Evolutionary conservation across 2,888 invertebrate genomes (phyloP), one percentile per base, ranked within the genome.

Genomic region (Mythimna loreyi): DNA sequence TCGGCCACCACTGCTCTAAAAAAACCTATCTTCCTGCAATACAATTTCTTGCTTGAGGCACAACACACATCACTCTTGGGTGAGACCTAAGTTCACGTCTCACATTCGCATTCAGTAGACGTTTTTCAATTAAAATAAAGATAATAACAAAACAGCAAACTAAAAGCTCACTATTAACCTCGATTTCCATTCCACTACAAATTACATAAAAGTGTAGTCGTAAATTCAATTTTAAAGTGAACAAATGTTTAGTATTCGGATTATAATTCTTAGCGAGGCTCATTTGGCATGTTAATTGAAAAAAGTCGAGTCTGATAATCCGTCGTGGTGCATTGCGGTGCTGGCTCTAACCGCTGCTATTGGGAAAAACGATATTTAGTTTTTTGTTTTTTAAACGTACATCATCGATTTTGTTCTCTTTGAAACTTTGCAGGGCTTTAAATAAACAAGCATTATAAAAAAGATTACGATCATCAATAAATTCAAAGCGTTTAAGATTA

Each of bases 301-400:
- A 93, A 92, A 93, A 93, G 88, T 88, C 84, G 86, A 87, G 86
- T 82, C 88, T 89, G 90, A 89, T 93, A 93, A 93, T 93, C 93
- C 93, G 81, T 89, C 88, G 88, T 87, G 90, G 91, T 94, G 94
- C 94, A 93, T 87, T 93, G 93, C 93, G 89, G 94, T 88, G 90
- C 87, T 79, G 80, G 89, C 74, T 84, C 81, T 84, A 84, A 63
- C 3, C n/a, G 81, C n/a, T 68, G 25, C 43, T 74, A 91, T 90
- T 80, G 25, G 0, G 85, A 85, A 65, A 21, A 69, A 78, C 88
- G 92, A 86, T 69, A 81, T 60, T 63, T 9, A 23, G 4, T 36
- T 8, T 50, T 47, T 3, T 45, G 8, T 13, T 45, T 36, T 55
- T 36, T 49, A 45, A 13, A 52, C 33, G 16, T 36, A 11, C 2